Conservation (phyloP, 2,113 vertebrate genomes). For the Galeopterus variegatus region DNA sequence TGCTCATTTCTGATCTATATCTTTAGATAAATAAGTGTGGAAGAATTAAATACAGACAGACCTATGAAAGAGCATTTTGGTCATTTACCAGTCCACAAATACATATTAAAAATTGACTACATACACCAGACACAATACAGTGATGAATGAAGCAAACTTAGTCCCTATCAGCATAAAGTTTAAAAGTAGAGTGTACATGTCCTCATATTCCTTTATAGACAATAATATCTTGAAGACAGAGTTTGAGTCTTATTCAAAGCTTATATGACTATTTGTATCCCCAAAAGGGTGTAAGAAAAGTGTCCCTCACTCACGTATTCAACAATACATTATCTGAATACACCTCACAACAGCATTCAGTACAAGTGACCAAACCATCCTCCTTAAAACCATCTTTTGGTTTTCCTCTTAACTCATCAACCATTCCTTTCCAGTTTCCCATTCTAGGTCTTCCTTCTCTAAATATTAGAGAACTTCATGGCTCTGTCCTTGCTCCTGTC, state of each 20-base stretch:
- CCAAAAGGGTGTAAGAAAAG: not conserved
- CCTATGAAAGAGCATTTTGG: slow-evolving; percentile 5
- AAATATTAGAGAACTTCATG: not conserved
- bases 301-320: not conserved
- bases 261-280: not conserved
- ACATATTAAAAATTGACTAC: slow-evolving; percentile 1
- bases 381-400: not conserved
- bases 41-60: slow-evolving; percentile 3
- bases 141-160: slow-evolving; percentile 36
- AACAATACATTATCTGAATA: not conserved
- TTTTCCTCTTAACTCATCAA: not conserved
- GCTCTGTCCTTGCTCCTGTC: not conserved
- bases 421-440: not conserved
- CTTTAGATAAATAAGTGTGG: slow-evolving; percentile 4
- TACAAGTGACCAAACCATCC: not conserved
- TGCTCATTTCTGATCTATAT: not conserved
- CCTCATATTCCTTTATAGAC: not conserved
- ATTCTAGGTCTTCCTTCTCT: not conserved
- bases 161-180: not conserved
- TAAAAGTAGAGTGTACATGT: not conserved
- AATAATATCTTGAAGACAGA: not conserved
- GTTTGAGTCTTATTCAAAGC: not conserved
- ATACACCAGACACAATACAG: not conserved
- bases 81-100: slow-evolving; percentile 38
- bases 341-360: not conserved